Evolutionary conservation across 1,140 invertebrate genomes (phyloP).

Genomic region (Drosophila tropicalis): DNA sequence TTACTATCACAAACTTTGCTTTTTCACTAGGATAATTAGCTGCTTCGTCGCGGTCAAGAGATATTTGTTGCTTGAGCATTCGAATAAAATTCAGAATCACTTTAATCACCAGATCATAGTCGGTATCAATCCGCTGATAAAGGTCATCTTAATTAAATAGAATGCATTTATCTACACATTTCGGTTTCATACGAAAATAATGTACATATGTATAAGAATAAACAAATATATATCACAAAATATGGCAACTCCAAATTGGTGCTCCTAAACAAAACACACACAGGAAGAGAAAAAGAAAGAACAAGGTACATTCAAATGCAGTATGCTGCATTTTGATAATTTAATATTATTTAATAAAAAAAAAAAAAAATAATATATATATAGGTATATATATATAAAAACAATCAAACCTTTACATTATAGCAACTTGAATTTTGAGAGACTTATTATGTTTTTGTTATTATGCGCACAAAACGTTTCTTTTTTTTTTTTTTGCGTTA

Average conservation of each 20-base stretch:
- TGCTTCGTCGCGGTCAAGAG: no score
- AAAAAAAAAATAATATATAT: slow-evolving; percentile 42
- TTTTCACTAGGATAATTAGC: no score
- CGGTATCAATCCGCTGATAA: no score
- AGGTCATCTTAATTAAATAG: no score
- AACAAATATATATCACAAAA: not conserved
- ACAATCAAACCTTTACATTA: slow-evolving; percentile 44
- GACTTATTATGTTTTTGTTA: slow-evolving; percentile 40
- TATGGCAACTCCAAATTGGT: not conserved
- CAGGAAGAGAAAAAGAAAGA: not conserved
- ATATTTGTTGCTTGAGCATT: no score
- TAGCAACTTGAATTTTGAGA: slow-evolving; percentile 70
- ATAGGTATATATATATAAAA: not conserved
- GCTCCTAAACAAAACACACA: slow-evolving; percentile 25
- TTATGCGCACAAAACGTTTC: slow-evolving; percentile 55
- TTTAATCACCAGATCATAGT: no score
- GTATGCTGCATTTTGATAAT: slow-evolving; percentile 50
- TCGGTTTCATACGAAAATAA: not conserved
- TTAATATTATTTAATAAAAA: slow-evolving; percentile 48
- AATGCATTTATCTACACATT: not conserved
- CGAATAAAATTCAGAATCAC: no score
- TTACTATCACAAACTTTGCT: no score
- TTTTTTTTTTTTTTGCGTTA: slow-evolving; percentile 29
- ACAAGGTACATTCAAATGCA: slow-evolving; percentile 49
- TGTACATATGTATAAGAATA: not conserved